Conservation (phyloP, 1,140 invertebrate species). For the Bombus balteatus region DNA sequence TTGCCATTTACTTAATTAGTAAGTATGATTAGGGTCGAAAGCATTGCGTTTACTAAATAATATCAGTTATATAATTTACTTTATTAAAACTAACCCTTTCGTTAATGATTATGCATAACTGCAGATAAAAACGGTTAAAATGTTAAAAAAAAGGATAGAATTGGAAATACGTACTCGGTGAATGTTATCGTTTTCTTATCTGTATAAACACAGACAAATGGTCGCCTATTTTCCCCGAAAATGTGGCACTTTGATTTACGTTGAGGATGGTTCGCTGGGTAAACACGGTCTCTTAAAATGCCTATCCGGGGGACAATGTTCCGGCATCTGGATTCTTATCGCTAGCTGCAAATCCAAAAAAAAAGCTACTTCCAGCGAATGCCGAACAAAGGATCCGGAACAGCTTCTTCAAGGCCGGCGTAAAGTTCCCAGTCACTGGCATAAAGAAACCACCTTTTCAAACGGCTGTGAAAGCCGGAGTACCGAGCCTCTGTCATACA, state of each 20-base stretch:
- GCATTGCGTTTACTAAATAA: no score
- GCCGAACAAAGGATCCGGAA: constrained; percentile 50
- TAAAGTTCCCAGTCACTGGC: not conserved
- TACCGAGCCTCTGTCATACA: not conserved
- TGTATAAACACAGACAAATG: constrained; percentile 15
- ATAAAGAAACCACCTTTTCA: constrained; percentile 33
- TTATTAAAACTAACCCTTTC: not conserved
- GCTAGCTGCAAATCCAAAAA: constrained; percentile 22
- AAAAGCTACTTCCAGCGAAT: not conserved
- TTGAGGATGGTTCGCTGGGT: not conserved
- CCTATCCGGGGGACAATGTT: constrained; percentile 15
- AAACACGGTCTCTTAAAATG: constrained; percentile 18
- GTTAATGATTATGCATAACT: accelerated
- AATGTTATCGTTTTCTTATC: constrained; percentile 16
- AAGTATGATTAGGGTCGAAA: no score
- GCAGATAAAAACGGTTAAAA: not conserved
- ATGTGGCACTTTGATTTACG: not conserved
- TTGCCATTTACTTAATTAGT: no score
- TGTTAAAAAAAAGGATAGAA: not conserved
- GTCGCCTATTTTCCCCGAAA: not conserved
- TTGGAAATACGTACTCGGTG: not conserved
- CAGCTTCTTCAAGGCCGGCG: constrained; percentile 16
- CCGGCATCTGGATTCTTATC: constrained; percentile 47
- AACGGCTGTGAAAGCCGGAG: constrained; percentile 20
- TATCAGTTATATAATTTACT: not conserved